Conservation (phyloP, 2,113 vertebrate genomes). For the Alectura lathami region DNA sequence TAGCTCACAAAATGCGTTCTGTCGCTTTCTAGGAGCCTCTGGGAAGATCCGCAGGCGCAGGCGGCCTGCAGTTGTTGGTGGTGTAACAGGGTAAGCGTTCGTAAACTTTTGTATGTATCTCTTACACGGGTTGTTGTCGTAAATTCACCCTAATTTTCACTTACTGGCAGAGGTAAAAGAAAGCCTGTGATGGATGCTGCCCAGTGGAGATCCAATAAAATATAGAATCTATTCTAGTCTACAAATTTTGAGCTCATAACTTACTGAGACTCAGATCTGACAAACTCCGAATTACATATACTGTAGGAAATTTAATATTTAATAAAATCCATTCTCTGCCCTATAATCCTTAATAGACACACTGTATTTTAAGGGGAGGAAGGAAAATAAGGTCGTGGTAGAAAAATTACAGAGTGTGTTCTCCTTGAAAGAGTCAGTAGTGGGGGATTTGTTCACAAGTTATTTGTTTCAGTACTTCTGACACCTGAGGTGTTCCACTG, state of each 20-base stretch:
- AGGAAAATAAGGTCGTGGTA: neutral
- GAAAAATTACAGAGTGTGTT: neutral
- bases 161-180: neutral
- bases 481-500: accelerated
- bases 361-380: neutral
- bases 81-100: accelerated
- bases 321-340: neutral
- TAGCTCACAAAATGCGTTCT: accelerated
- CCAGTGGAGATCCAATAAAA: neutral
- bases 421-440: neutral
- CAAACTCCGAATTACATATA: neutral
- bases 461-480: neutral
- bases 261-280: neutral
- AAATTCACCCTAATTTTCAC: neutral
- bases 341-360: neutral
- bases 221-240: neutral
- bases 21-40: accelerated
- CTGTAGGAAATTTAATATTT: neutral
- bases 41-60: accelerated
- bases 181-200: neutral
- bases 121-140: accelerated
- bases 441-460: accelerated
- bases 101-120: neutral
- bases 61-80: no score
- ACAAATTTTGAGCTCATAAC: neutral